Evolutionary conservation across 1,140 invertebrate genomes (phyloP).

Genomic region (Dryas iulia): DNA sequence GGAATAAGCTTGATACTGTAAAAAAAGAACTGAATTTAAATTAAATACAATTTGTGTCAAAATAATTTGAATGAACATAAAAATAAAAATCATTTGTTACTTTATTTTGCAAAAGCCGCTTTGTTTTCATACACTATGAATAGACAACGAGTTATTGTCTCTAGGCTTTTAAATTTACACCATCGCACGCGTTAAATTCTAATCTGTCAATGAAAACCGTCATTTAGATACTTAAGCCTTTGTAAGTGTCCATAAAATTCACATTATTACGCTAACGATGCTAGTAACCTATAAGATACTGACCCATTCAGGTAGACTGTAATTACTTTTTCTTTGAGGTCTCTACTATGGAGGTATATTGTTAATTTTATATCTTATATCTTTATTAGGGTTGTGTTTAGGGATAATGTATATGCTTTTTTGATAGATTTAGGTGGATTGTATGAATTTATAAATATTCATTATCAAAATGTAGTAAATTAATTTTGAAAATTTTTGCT

Average conservation of each 20-base stretch:
- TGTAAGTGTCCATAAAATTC: conserved; percentile 3
- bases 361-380: background rate
- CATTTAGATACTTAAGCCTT: background rate
- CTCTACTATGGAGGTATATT: background rate
- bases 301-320: conserved; percentile 9
- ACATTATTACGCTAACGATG: conserved; percentile 8
- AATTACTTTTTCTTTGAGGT: conserved; percentile 1
- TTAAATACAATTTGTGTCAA: background rate
- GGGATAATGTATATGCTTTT: no score
- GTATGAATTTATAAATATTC: no score
- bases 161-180: background rate
- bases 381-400: no score
- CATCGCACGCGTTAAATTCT: background rate
- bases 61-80: background rate
- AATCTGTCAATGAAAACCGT: background rate
- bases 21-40: no score
- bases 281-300: conserved; percentile 4
- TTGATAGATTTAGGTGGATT: no score
- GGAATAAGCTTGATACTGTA: no score
- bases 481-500: no score
- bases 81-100: background rate
- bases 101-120: background rate
- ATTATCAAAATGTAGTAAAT: no score
- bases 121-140: background rate
- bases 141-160: background rate